Conservation (phyloP, 2,113 vertebrate species). For the Varanus komodoensis region DNA sequence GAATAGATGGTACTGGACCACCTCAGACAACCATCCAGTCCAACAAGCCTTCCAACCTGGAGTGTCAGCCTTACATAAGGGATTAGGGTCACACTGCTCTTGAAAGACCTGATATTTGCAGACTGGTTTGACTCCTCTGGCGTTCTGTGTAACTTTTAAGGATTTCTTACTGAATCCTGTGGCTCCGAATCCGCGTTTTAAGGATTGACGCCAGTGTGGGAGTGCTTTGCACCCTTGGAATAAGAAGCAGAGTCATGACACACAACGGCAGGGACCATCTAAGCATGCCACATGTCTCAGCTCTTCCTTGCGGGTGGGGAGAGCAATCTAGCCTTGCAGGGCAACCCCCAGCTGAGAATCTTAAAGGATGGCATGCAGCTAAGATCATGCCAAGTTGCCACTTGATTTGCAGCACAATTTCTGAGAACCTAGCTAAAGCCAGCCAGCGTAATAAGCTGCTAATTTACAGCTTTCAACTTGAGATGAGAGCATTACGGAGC, state of each 20-base stretch:
- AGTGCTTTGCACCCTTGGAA: not conserved
- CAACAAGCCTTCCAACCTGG: too few species aligned
- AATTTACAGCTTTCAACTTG: not conserved
- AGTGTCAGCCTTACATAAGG: too few species aligned
- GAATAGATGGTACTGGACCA: too few species aligned
- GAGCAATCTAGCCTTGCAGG: not conserved
- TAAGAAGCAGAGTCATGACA: not conserved
- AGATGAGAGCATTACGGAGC: not conserved
- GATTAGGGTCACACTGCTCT: too few species aligned
- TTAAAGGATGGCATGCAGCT: not conserved
- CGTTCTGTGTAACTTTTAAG: not conserved
- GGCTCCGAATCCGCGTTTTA: not conserved
- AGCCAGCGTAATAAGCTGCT: conserved; percentile 15
- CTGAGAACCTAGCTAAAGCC: not conserved
- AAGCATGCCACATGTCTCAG: not conserved
- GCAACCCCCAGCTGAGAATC: not conserved
- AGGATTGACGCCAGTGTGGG: not conserved
- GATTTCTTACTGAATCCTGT: not conserved
- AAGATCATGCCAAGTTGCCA: not conserved
- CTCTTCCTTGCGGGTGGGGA: not conserved
- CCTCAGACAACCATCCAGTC: too few species aligned
- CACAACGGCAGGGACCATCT: not conserved
- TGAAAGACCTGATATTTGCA: too few species aligned
- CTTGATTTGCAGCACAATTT: not conserved
- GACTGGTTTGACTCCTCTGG: not conserved